Evolutionary conservation across 1,140 invertebrate species (phyloP), one percentile per base, ranked within the genome.

Genomic region (Dendroctonus ponderosae): DNA sequence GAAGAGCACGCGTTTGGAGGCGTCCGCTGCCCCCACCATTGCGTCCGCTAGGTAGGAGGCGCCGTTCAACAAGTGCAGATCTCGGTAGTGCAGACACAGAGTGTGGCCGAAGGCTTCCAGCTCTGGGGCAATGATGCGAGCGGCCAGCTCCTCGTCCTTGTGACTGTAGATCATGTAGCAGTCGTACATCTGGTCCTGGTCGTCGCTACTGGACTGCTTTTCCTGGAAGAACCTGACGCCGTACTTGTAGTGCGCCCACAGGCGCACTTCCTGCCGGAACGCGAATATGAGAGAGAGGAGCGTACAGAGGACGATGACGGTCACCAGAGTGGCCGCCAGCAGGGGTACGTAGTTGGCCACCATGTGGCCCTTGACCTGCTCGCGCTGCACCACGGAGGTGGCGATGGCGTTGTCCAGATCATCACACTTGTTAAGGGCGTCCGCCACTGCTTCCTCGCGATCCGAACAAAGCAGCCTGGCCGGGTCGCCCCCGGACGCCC

Each of bases 141-240:
- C 83, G 5, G 93, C 87, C 71, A 93, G 91, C 68, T 90, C 86
- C 53, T 91, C 88, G 79, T 95, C 92, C 77, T 91, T 88, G 70
- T 89, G 87, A 79, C 90, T 91, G 81, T 94, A 94, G 65, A 93
- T 88, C 75, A 95, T 83, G 79, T 93, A 95, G 49, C 91, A 92
- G 75, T 95, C 93, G 78, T 91, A 93, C 41, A 92, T 81, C 62
- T 89, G 85, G 75, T 91, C 89, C 41, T 85, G 83, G 74, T 90
- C 88, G 46, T 81, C 80, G 37, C 81, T 81, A 5, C 79, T 69
- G 70, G 82, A 75, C 69, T 82, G 71, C 71, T 79, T 72, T 80
- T 84, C 82, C 80, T 85, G 82, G 63, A 89, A 90, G 43, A 93
- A 80, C 40, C 90, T 82, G 0, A 92, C 81, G 0, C 89, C 89